Evolutionary conservation across 1,140 invertebrate species (phyloP).

Genomic region (Cydia pomonella): DNA sequence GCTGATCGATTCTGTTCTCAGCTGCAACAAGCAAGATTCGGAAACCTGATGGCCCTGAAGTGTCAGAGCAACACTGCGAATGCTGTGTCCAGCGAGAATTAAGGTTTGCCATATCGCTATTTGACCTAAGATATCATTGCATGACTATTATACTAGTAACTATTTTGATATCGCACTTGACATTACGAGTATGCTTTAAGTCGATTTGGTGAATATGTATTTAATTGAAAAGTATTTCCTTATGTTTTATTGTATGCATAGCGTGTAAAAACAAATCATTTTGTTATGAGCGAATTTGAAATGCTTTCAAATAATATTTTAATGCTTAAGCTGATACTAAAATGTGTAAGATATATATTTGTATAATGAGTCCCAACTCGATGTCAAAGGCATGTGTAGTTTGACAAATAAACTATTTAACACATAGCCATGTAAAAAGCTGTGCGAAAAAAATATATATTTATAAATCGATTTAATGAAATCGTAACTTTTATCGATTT

Average conservation of each 20-base stretch:
- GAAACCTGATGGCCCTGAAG: constrained; percentile 49
- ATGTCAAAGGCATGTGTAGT: constrained; percentile 34
- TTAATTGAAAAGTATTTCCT: neutral
- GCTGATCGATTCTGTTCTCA: constrained; percentile 61
- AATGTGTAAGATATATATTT: neutral
- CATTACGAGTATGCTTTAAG: constrained; percentile 29
- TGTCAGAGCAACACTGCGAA: constrained; percentile 47
- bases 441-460: neutral
- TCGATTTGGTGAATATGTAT: neutral
- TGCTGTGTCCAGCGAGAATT: constrained; percentile 51
- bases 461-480: too few relatives aligned
- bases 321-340: constrained; percentile 9
- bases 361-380: neutral
- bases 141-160: constrained; percentile 43
- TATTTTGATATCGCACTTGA: constrained; percentile 27
- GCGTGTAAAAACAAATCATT: neutral
- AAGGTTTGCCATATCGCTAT: constrained; percentile 57
- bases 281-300: constrained; percentile 22
- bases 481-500: neutral
- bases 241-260: constrained; percentile 13
- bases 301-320: constrained; percentile 3
- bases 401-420: constrained; percentile 6
- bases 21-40: constrained; percentile 53
- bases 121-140: constrained; percentile 47
- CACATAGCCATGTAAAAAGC: constrained; percentile 35